phyloP scores from a whole-genome alignment of 2,797 vertebrate species.

The Xenops minutus region DNA sequence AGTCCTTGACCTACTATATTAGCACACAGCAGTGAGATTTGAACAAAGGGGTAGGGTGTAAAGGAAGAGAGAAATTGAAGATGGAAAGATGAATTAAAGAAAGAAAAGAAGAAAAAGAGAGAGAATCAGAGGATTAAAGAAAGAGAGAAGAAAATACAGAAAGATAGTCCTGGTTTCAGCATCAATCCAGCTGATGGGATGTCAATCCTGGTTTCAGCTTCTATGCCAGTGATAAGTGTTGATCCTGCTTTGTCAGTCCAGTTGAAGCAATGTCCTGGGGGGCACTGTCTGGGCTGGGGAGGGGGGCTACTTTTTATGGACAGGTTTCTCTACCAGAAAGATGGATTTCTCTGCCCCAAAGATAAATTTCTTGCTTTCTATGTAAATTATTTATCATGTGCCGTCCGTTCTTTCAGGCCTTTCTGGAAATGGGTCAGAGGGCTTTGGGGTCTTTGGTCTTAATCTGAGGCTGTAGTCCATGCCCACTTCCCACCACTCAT shows the following conservation, averaged over 20 bases:
- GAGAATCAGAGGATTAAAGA: neutral
- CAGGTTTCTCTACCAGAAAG: neutral
- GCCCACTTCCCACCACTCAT: rapidly evolving
- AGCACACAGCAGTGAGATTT: neutral
- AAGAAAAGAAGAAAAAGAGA: neutral
- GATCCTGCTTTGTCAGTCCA: neutral
- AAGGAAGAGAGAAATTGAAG: neutral
- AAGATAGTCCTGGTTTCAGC: neutral
- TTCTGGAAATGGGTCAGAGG: neutral
- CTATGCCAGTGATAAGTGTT: neutral
- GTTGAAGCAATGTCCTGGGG: neutral
- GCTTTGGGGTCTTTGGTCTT: neutral
- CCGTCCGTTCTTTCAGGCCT: neutral
- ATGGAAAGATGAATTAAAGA: neutral
- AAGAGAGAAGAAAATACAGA: neutral
- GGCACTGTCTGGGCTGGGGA: neutral
- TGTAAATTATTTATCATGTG: neutral
- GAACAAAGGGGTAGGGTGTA: neutral
- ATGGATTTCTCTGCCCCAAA: neutral
- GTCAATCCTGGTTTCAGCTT: neutral
- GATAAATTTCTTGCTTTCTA: neutral
- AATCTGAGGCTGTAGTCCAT: neutral
- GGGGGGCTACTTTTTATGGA: rapidly evolving
- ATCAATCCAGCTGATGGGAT: neutral
- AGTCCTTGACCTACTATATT: neutral